Base-by-base conservation (phyloP, 2,797 vertebrate species). In the Anguilla obscura region DNA sequence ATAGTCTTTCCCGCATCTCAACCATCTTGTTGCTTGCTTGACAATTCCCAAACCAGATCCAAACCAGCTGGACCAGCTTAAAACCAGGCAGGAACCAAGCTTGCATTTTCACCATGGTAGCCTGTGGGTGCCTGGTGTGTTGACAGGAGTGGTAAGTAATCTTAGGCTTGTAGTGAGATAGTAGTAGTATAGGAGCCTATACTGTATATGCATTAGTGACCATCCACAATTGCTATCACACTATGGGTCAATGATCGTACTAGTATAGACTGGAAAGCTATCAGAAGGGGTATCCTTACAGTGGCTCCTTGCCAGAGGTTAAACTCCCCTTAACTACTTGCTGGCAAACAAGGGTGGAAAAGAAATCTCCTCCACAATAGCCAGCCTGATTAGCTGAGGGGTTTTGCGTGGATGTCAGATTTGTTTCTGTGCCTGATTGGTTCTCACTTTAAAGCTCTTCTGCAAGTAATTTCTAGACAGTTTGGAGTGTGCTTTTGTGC, bases 391-490 rank as follows among this genome's bases (percentile, higher is more conserved):
- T 82, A 82, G 40, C 79, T 89, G 88, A 89, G 88, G 88, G 85
- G 90, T 90, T 90, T 88, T 92, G 88, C 88, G 89, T 88, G 89
- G 91, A 89, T 88, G 88, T 86, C 88, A 91, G 90, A 84, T 89
- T 90, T 52, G 60, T 88, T 92, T 71, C 63, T 87, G 87, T 89
- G 90, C 89, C 87, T 91, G 87, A 88, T 82, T 84, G 56, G 88
- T 91, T 90, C 86, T 91, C 84, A 85, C 90, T 88, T 89, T 90
- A 92, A 92, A 90, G 91, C 63, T 89, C 90, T 92, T 89, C 87
- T 60, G 89, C 86, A 92, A 86, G 88, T 82, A 87, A 90, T 91
- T 92, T 92, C 87, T 91, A 90, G 85, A 91, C 90, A 92, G 90
- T 91, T 89, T 87, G 50, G 88, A 92, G 92, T 90, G 87, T 89